Conservation (phyloP, 2,888 invertebrate species). For the Mechanitis mazaeus region DNA sequence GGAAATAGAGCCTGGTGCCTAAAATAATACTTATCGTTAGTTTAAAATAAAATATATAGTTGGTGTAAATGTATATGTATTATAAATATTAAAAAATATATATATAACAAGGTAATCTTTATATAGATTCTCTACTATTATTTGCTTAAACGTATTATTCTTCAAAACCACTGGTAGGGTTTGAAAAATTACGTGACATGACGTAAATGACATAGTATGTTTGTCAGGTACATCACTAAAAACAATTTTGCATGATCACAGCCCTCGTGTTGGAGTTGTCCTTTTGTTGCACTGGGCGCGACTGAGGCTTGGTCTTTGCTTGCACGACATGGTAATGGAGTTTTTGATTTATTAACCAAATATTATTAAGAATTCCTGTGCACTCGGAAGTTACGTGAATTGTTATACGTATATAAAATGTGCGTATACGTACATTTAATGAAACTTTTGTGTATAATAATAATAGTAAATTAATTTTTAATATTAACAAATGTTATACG, state of each 20-base stretch:
- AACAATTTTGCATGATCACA: conserved; percentile 29
- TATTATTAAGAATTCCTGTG: conserved; percentile 13
- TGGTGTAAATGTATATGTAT: too few species aligned
- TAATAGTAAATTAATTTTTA: too few species aligned
- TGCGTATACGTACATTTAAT: too few species aligned
- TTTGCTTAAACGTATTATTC: neutral
- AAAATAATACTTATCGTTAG: neutral
- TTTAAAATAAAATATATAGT: neutral
- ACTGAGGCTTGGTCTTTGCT: conserved; percentile 34
- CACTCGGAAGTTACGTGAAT: conserved; percentile 24
- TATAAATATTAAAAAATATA: neutral
- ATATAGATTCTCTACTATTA: conserved; percentile 22
- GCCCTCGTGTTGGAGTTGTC: conserved; percentile 30
- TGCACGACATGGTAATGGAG: conserved; percentile 33
- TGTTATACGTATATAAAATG: too few species aligned
- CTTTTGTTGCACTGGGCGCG: conserved; percentile 33
- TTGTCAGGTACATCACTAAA: conserved; percentile 8
- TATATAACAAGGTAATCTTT: neutral
- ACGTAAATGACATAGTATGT: too few species aligned
- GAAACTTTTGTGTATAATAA: too few species aligned
- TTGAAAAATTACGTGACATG: too few species aligned
- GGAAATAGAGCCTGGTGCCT: neutral
- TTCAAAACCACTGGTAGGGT: too few species aligned
- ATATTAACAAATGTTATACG: too few species aligned
- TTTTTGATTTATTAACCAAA: conserved; percentile 30